Percentiles rank a stretch among this genome's conserved stretches.
Conservation (phyloP, 92 coral and sea anemone genomes). For the Epizoanthus rinbou region DNA sequence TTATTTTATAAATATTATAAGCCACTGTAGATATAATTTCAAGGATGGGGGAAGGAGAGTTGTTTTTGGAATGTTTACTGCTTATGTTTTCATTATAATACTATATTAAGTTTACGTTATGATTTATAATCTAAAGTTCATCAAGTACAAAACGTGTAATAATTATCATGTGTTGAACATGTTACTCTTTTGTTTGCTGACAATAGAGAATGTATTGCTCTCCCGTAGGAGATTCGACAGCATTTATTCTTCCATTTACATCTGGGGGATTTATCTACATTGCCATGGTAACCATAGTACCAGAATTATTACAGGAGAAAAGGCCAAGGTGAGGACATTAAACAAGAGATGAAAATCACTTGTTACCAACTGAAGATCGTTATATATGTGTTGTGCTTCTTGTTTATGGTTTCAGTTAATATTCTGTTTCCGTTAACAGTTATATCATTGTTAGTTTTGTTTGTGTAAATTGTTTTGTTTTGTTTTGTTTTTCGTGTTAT, state of each 20-base stretch:
- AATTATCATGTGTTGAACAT: too few species aligned
- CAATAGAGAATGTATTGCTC: not conserved
- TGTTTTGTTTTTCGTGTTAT: too few species aligned
- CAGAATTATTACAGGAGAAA: constrained; percentile 90
- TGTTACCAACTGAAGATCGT: not conserved
- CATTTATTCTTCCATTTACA: constrained; percentile 92
- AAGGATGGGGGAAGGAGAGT: too few species aligned
- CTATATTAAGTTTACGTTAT: too few species aligned
- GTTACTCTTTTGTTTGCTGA: too few species aligned
- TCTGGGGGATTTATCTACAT: constrained; percentile 98
- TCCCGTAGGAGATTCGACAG: constrained; percentile 82
- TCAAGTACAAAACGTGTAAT: too few species aligned
- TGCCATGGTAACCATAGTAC: constrained; percentile 96
- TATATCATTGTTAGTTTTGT: not conserved
- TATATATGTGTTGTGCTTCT: not conserved
- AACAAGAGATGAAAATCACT: not conserved
- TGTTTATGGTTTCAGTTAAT: not conserved
- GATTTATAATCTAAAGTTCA: too few species aligned
- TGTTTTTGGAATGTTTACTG: too few species aligned
- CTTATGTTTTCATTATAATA: too few species aligned
- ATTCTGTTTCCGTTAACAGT: not conserved
- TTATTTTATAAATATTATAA: too few species aligned
- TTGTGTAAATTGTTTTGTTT: not conserved
- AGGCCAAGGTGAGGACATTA: constrained; percentile 76
- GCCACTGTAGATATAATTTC: too few species aligned